Evolutionary conservation across 2,797 vertebrate species (phyloP).

Genomic region (Uromys caudimaculatus): DNA sequence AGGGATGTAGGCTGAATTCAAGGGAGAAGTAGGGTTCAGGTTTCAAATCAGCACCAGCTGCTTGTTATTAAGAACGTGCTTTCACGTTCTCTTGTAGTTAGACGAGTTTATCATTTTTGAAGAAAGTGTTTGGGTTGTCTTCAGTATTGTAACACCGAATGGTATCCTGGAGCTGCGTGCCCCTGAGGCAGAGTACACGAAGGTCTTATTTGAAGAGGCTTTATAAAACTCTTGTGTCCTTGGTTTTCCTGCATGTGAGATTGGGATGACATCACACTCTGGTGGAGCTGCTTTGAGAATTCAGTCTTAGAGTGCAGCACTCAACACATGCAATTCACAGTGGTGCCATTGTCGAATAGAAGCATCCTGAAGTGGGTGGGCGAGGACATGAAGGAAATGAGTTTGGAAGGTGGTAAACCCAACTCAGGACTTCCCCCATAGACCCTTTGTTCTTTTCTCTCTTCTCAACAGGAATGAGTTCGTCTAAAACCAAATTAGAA

Average conservation of each 20-base stretch:
- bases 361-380: neutral
- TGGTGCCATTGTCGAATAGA: neutral
- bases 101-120: neutral
- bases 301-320: neutral
- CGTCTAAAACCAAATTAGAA: conserved; percentile 96
- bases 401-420: neutral
- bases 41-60: neutral
- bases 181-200: too few relatives aligned
- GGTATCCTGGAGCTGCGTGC: neutral
- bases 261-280: neutral
- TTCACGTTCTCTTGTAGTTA: neutral
- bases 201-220: neutral
- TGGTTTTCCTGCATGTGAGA: neutral
- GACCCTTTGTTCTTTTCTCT: neutral
- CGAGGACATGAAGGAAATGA: rapidly evolving
- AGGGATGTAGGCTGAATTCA: neutral
- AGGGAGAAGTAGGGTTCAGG: neutral
- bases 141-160: neutral
- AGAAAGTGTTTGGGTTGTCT: neutral
- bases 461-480: conserved; percentile 90
- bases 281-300: neutral
- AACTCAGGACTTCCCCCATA: neutral
- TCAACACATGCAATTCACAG: too few relatives aligned
- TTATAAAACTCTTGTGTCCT: neutral
- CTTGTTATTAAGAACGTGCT: neutral